These are phyloP conservation scores for Vombatus ursinus DNA, from an alignment of 2,113 vertebrate genomes.

Conservation along the genomic window DNA sequence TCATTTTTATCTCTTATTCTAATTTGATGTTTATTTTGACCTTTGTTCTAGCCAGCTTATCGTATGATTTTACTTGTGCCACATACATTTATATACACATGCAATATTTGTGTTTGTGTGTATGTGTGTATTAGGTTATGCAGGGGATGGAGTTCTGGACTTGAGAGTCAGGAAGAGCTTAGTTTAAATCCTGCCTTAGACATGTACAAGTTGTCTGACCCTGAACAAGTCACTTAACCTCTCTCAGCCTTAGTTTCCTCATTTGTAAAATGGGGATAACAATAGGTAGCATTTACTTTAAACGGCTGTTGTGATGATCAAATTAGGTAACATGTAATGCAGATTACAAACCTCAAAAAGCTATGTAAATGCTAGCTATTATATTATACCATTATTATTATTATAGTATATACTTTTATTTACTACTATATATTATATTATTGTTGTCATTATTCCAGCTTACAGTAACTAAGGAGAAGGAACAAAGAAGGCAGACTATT, in stretches of 20 bases:
- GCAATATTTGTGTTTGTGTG: no score
- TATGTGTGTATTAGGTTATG: no score
- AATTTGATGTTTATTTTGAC: neutral
- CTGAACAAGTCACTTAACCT: neutral
- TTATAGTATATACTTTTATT: neutral
- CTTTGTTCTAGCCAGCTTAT: neutral
- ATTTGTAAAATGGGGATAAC: neutral
- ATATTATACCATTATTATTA: no score
- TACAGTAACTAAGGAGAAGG: neutral
- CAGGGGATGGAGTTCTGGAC: no score
- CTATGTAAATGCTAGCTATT: neutral
- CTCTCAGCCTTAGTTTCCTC: neutral
- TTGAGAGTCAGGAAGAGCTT: neutral
- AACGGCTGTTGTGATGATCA: no score
- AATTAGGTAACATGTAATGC: neutral
- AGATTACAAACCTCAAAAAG: neutral
- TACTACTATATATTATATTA: neutral
- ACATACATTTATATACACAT: neutral
- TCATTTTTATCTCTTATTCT: neutral
- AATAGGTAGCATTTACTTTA: neutral
- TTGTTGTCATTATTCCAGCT: neutral
- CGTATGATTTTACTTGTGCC: neutral
- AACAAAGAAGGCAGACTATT: neutral
- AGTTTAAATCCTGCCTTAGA: neutral
- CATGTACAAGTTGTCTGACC: neutral